Base-by-base conservation (phyloP, 2,113 vertebrate genomes). In the Stigmatopora nigra region DNA sequence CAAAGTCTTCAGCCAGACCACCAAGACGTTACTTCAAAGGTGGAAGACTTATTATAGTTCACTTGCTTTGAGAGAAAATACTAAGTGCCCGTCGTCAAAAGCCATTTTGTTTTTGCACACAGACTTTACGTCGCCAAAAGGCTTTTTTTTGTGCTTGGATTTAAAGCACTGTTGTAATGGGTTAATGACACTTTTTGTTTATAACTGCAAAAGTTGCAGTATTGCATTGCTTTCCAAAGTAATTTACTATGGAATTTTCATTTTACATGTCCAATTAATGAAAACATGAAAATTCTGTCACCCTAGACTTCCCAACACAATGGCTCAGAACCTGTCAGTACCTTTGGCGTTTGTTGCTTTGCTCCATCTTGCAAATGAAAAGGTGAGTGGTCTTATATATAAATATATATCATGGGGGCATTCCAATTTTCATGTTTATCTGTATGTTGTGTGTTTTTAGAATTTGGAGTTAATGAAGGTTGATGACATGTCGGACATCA, bases 291-390 rank as follows among this genome's bases (percentile, higher is more conserved):
- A 25, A 31, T 22, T 81, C 14, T 78, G 20, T 58, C 64, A 61
- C 38, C 70, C 0, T 61, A 99, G 96, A 61, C 86, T 99, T 63
- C 95, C 95, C 0, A 72, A 84, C 0, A 17, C 14, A 0, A 96
- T 98, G 95, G 94, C 94, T 47, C 88, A 88, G 75, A 93, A 98
- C 64, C 89, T 98, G 31, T 96, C 96, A 0, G 86, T 94, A 13
- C 93, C 95, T 0, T 72, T 97, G 80, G 96, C 95, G 0, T 97
- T 99, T 20, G 82, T 91, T 0, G 94, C 93, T 70, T 92, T 99
- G 67, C 88, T 99, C 70, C 94, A 99, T 56, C 81, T 99, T 51
- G 93, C 95, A 58, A 99, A 93, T 19, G 96, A 99, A 86, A 98
- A 96, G 91, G 96, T 99, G 70, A 74, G 91, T 19, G 53, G 7